Base-by-base conservation (phyloP, 2,888 invertebrate genomes). In the Trissolcus japonicus region DNA sequence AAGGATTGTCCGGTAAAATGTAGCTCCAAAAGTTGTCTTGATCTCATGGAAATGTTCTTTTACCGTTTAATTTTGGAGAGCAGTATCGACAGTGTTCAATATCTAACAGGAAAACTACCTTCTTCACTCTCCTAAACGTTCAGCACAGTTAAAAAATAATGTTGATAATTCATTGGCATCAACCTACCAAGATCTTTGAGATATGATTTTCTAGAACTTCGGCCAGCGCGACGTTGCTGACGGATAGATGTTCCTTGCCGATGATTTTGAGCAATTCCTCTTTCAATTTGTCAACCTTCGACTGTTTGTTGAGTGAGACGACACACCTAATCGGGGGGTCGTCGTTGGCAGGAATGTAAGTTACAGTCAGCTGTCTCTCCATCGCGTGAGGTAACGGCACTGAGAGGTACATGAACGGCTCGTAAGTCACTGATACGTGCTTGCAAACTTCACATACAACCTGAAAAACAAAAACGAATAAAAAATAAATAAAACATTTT, bases 381-480 rank as follows among this genome's bases (percentile, higher is more conserved):
- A 92, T 91, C 25, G 92, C 92, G 81, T 91, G 90, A 51, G 93
- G 93, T 75, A 93, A 88, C 4, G 93, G 93, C 50, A 93, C 91
- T 41, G 93, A 92, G n/a, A 93, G 89, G 85, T 93, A 93, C 92
- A 93, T 93, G 82, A 93, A 93, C 21, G 93, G 93, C 81, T 93
- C 93, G 82, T 92, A 93, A 9, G 92, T 93, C 14, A 92, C 91
- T 1, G 93, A 93, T 14, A 92, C 90, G 83, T 92, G 92, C 71
- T 90, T 90, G 84, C 93, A 93, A 51, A 90, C 90, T 2, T 91
- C 91, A 82, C 93, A 93, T 19, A 92, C 91, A 51, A 92, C 92
- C 92, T 92, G 85, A 1, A 14, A 46, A 4, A 2, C 3, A 3
- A 3, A 13, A 9, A 41, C 41, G 9, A 9, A 41, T 41, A 16